Conservation (phyloP, 2,888 invertebrate species). For the Phrixothrix hirtus region DNA sequence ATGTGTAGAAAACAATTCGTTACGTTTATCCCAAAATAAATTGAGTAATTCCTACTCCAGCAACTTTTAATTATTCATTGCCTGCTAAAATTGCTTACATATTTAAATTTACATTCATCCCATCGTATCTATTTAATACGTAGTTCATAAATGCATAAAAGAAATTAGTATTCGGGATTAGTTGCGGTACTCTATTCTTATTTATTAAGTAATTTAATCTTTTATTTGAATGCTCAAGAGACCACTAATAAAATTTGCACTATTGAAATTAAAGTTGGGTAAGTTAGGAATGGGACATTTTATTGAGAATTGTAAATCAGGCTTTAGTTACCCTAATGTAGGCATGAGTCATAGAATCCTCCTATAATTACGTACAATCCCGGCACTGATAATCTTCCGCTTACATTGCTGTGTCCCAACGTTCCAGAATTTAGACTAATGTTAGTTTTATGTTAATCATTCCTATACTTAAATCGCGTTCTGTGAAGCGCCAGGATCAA, state of each 20-base stretch:
- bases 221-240: slow-evolving; percentile 21
- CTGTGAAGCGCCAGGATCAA: slow-evolving; percentile 42
- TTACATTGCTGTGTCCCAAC: slow-evolving; percentile 39
- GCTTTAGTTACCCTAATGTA: slow-evolving; percentile 35
- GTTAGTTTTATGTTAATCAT: slow-evolving; percentile 50
- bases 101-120: slow-evolving; percentile 3
- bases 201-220: slow-evolving; percentile 31
- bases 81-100: neutral
- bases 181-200: slow-evolving; percentile 22
- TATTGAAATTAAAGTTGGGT: slow-evolving; percentile 27
- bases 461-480: slow-evolving; percentile 41
- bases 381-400: slow-evolving; percentile 44
- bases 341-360: slow-evolving; percentile 39
- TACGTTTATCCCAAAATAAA: neutral
- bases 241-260: slow-evolving; percentile 30
- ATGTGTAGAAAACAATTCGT: too few species aligned
- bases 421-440: slow-evolving; percentile 44
- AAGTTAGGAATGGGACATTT: slow-evolving; percentile 18
- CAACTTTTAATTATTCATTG: neutral
- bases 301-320: slow-evolving; percentile 39
- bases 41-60: neutral
- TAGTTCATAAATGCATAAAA: slow-evolving; percentile 11
- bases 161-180: slow-evolving; percentile 26
- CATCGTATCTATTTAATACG: too few species aligned
- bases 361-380: slow-evolving; percentile 45